Percentiles rank a stretch among this genome's conserved stretches.
phyloP scores from a whole-genome alignment of 2,888 invertebrate species.

The Enchytraeus crypticus region DNA sequence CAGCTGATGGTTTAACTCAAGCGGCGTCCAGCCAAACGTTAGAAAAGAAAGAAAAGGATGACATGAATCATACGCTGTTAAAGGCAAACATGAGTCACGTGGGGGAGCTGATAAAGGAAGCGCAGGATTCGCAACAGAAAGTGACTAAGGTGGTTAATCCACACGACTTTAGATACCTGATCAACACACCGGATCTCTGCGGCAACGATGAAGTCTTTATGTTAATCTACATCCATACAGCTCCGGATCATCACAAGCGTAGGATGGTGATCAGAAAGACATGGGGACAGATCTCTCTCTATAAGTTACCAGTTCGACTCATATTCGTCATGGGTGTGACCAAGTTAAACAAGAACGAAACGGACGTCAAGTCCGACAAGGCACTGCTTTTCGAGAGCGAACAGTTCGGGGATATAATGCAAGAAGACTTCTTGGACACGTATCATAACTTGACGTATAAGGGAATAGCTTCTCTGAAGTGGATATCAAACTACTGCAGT shows the following conservation, averaged over 20 bases:
- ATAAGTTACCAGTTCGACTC: constrained; percentile 33
- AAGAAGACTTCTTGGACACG: constrained; percentile 47
- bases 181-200: constrained; percentile 32
- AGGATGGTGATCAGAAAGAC: constrained; percentile 43
- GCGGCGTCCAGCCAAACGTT: too few species aligned
- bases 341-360: not conserved
- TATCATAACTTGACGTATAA: constrained; percentile 51
- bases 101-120: constrained; percentile 7
- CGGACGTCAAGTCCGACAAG: constrained; percentile 26
- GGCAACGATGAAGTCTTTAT: constrained; percentile 29
- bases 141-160: constrained; percentile 32
- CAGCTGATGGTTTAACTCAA: too few species aligned
- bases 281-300: constrained; percentile 38
- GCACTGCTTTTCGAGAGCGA: constrained; percentile 36
- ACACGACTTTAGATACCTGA: constrained; percentile 33
- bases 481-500: constrained; percentile 46
- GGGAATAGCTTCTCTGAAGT: constrained; percentile 47
- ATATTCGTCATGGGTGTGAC: constrained; percentile 35
- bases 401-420: constrained; percentile 43
- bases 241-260: constrained; percentile 41
- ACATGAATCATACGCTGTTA: not conserved
- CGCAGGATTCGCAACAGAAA: constrained; percentile 7
- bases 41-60: not conserved
- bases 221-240: constrained; percentile 45
- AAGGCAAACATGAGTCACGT: constrained; percentile 20